Base-by-base conservation (phyloP, 2,113 vertebrate genomes). In the Lagopus leucura region DNA sequence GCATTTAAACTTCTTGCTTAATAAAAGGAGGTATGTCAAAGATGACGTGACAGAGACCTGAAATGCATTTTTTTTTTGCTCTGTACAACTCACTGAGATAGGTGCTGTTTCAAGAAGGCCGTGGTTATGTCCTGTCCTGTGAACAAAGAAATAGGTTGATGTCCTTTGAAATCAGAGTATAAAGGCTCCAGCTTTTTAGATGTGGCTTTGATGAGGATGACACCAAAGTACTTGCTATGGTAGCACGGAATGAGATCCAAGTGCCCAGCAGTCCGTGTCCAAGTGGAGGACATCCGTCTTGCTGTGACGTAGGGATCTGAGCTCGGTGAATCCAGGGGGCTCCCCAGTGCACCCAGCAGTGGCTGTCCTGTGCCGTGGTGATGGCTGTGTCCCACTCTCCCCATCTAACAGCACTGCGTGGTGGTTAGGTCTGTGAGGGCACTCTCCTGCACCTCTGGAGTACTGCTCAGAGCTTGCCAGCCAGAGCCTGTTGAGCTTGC, bases 341-440 rank as follows among this genome's bases (percentile, higher is more conserved):
- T 7, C 32, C 24, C 63, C 6, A 5, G 7, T 30, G 24, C 25
- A 4, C 14, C 48, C 4, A 2, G 10, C 54, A 6, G 30, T 8
- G 36, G 57, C 57, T 34, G 15, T 71, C 7, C 55, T 0, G 1
- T n/a, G 61, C 65, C 0, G 1, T 13, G 50, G 0, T 63, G 76
- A 2, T 24, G 80, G 47, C 18, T 34, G 1, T 0, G 0, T 32
- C 7, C 42, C 65, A 4, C 5, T 50, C 5, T 71, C 5, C 50
- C 40, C 22, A 14, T 15, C 4, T 8, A 2, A 2, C 40, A 21
- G 85, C 38, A 58, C 82, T 19, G 82, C 14, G 22, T 28, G 43
- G 22, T 52, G 48, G 48, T 50, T 50, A 32, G 61, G 3, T 5
- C 14, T 1, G 27, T 11, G n/a, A 1, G 11, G 27, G 22, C 17